phyloP scores from a whole-genome alignment of 1,140 invertebrate genomes.

The Drosophila micromelanica region DNA sequence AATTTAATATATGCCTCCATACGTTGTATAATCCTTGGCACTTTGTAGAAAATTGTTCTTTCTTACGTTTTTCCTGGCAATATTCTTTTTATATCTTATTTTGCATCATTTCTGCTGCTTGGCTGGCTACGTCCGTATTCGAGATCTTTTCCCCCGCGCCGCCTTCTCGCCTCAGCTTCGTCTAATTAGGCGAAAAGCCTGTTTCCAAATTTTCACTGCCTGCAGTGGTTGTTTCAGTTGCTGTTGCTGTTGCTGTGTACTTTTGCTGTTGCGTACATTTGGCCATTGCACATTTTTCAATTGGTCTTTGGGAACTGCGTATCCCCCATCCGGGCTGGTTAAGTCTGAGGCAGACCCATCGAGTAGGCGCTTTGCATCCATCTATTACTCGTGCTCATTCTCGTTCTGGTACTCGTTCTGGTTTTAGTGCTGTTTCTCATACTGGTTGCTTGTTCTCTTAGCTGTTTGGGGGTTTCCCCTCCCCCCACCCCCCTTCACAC shows the following conservation, averaged over 20 bases:
- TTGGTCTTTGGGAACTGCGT: conserved; percentile 65
- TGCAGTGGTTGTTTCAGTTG: conserved; percentile 15
- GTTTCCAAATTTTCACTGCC: conserved; percentile 72
- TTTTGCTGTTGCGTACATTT: conserved; percentile 54
- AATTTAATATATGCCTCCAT: no score
- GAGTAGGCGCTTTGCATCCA: conserved; percentile 56
- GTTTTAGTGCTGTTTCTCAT: conserved; percentile 12
- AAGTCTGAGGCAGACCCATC: conserved; percentile 19
- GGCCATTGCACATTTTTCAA: conserved; percentile 78
- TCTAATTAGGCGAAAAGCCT: conserved; percentile 81
- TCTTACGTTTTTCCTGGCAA: conserved; percentile 20
- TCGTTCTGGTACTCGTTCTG: not conserved
- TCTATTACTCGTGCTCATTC: conserved; percentile 49
- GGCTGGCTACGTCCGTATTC: conserved; percentile 43
- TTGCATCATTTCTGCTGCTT: conserved; percentile 63
- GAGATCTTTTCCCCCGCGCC: conserved; percentile 11
- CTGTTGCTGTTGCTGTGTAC: conserved; percentile 33
- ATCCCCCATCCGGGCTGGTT: not conserved
- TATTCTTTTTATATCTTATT: conserved; percentile 3
- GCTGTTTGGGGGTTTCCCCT: not conserved
- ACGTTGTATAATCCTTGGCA: no score
- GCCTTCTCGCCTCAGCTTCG: conserved; percentile 40
- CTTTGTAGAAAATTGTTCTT: conserved; percentile 3
- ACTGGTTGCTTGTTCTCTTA: conserved; percentile 1
- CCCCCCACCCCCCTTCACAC: not conserved